These are phyloP conservation scores for Leptopterna dolabrata DNA, from an alignment of 2,888 invertebrate species.

Conservation along the genomic window DNA sequence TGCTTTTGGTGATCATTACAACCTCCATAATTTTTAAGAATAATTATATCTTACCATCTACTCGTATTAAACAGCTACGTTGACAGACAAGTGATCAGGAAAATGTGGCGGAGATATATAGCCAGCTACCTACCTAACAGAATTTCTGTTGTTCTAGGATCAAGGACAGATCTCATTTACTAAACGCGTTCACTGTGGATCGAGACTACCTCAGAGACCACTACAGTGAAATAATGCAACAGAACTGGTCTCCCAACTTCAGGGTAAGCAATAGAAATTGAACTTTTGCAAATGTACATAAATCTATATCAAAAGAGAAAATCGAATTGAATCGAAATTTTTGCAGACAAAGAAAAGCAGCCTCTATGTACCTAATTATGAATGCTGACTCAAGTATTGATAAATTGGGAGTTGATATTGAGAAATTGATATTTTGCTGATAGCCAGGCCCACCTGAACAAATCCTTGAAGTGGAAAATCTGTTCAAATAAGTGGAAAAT, in stretches of 20 bases:
- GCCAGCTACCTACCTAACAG: background rate
- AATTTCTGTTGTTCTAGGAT: conserved; percentile 70
- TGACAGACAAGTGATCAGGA: background rate
- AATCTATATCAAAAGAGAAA: background rate
- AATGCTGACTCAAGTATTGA: too few species aligned
- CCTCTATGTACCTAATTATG: too few species aligned
- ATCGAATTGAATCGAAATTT: too few species aligned
- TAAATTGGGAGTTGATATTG: too few species aligned
- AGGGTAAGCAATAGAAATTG: conserved; percentile 67
- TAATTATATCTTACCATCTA: background rate
- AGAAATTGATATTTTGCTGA: too few species aligned
- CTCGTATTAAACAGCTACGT: background rate
- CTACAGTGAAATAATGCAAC: conserved; percentile 50
- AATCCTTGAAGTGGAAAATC: too few species aligned
- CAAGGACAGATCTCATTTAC: conserved; percentile 81
- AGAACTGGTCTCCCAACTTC: conserved; percentile 71
- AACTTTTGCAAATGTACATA: background rate
- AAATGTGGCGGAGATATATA: too few species aligned
- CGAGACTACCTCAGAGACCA: conserved; percentile 83
- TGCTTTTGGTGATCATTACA: conserved; percentile 77
- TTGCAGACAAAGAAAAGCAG: too few species aligned
- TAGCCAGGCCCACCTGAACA: too few species aligned
- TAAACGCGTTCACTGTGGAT: conserved; percentile 90
- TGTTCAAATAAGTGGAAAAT: too few species aligned
- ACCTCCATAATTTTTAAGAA: background rate